These are phyloP conservation scores for Tympanoctomys barrerae DNA, from an alignment of 2,797 vertebrate species.

Conservation along the genomic window DNA sequence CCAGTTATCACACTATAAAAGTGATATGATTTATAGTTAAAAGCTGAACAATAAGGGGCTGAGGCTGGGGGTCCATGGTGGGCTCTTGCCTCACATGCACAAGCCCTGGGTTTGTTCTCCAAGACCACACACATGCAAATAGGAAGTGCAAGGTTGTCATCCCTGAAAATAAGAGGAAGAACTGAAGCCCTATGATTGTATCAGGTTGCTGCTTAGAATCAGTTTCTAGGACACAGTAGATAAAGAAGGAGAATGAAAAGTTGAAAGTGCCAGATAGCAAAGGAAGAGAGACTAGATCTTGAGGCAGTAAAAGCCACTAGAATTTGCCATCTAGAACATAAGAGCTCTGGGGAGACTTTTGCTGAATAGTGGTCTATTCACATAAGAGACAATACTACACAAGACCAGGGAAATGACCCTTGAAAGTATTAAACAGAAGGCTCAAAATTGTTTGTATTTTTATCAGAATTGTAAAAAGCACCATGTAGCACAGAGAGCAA, in stretches of 20 bases:
- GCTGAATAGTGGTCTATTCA: neutral
- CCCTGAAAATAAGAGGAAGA: neutral
- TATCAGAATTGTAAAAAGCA: neutral
- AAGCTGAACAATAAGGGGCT: neutral
- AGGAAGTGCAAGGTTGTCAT: neutral
- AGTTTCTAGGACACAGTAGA: neutral
- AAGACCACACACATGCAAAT: neutral
- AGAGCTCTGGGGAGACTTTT: neutral
- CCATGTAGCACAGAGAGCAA: neutral
- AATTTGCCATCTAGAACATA: neutral
- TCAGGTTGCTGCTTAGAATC: neutral
- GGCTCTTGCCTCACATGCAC: neutral
- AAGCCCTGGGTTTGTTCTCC: neutral
- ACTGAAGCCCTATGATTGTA: fast-evolving
- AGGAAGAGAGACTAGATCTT: neutral
- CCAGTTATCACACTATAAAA: neutral
- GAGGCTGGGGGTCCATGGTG: neutral
- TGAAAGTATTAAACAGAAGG: neutral
- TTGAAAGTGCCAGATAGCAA: neutral
- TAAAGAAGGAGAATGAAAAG: neutral
- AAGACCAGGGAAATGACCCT: neutral
- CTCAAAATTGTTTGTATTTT: neutral
- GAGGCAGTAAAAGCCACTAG: neutral
- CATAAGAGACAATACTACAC: neutral
- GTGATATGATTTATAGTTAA: neutral